Conservation (phyloP, 2,113 vertebrate genomes). For the Xiphorhynchus elegans region DNA sequence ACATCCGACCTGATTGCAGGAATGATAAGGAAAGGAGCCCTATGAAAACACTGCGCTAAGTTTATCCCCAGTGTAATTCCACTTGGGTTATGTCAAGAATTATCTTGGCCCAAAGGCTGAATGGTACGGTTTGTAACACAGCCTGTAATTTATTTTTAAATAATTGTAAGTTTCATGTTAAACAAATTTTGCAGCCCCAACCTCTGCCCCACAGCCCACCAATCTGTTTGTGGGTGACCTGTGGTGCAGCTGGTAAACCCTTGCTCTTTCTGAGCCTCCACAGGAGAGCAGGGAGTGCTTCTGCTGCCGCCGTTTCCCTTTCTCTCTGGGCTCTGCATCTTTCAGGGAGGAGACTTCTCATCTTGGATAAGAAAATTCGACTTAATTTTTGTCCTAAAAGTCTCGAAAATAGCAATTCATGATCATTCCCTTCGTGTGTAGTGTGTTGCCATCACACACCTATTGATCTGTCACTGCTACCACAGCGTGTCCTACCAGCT, state of each 20-base stretch:
- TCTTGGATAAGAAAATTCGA: background rate
- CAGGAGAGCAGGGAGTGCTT: background rate
- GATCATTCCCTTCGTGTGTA: fast-evolving
- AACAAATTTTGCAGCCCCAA: background rate
- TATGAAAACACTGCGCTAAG: background rate
- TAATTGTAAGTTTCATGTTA: background rate
- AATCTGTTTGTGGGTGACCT: background rate
- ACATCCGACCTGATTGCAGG: background rate
- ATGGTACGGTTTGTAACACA: background rate
- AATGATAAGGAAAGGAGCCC: constrained; percentile 9
- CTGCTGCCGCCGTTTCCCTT: background rate
- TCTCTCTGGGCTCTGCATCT: background rate
- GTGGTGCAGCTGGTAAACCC: background rate
- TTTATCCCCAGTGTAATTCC: background rate
- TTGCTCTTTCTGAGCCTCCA: background rate
- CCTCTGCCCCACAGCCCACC: background rate
- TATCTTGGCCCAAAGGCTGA: background rate
- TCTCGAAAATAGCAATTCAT: background rate
- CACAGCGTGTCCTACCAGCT: background rate
- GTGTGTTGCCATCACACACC: background rate
- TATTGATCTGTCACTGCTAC: background rate
- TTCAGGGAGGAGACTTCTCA: background rate
- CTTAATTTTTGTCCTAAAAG: background rate
- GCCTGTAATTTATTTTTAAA: constrained; percentile 16
- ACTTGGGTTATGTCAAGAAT: constrained; percentile 24